Evolutionary conservation across 2,797 vertebrate species (phyloP), one percentile per base, ranked within the genome.

Genomic region (Hylomyscus alleni): DNA sequence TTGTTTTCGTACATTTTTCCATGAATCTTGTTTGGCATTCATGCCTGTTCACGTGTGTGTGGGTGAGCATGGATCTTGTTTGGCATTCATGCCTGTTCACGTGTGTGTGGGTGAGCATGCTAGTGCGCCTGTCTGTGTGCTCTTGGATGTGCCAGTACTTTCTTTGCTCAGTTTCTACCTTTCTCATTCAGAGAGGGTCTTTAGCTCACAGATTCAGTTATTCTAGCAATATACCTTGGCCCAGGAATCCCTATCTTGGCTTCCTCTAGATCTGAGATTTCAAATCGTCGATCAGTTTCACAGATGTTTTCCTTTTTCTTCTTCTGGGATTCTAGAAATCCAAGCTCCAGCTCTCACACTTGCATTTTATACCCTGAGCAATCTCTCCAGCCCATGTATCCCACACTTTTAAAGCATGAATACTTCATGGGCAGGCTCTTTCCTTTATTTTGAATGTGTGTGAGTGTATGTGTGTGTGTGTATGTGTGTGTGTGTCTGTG

Each of bases 341-440:
- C n/a, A 29, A 73, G 56, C 24, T 13, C 85, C 14, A 56, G 9
- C 10, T n/a, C 85, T 75, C 24, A 31, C 26, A 56, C 8, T 56
- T 87, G 2, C 34, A 56, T 72, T 72, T 54, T 72, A 19, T 69
- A n/a, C n/a, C 37, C 34, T 29, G 14, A 72, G 2, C 34, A n/a
- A 56, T 40, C n/a, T 56, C 67, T 56, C 50, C 50, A 73, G 67
- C 0, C n/a, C 34, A 37, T 56, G 15, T 22, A 83, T 58, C 67
- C 34, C 93, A 82, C 9, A 77, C 72, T 88, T 93, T 87, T 29
- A 91, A 87, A 84, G 24, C 37, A 93, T 91, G 15, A 89, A n/a
- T 69, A n/a, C 31, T n/a, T 69, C 2, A 1, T 69, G 14, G 62
- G 67, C 6, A 69, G n/a, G 17, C 65, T 15, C n/a, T 89, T 50